A percentile compares a stretch with the other conserved stretches of the same genome.
Evolutionary conservation across 2,113 vertebrate genomes (phyloP).

Genomic region (Toxotes chatareus): DNA sequence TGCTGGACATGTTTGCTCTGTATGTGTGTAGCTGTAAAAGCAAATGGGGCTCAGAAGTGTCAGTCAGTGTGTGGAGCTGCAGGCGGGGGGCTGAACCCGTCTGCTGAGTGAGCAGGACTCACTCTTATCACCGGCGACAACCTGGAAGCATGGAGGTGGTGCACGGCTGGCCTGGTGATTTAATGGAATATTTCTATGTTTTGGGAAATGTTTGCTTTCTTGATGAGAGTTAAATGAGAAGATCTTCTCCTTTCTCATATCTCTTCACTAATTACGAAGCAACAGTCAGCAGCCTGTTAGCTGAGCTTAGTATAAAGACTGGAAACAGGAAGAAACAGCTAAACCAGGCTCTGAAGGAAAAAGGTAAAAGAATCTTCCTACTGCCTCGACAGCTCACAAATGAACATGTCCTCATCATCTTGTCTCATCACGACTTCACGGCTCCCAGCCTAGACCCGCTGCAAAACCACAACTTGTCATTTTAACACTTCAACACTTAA

Average conservation of each 20-base stretch:
- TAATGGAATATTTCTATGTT: background rate
- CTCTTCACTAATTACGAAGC: background rate
- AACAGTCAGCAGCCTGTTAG: background rate
- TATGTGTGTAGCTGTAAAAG: constrained; percentile 9
- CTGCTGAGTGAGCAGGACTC: constrained; percentile 41
- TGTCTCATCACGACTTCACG: too few species aligned
- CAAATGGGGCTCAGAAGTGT: constrained; percentile 32
- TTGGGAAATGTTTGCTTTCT: background rate
- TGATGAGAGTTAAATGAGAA: background rate
- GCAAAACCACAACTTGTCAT: background rate
- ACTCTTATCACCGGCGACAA: constrained; percentile 33
- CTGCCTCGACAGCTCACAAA: background rate
- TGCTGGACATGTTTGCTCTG: background rate
- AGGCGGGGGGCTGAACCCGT: constrained; percentile 52
- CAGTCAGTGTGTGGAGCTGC: constrained; percentile 37
- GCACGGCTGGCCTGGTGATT: background rate
- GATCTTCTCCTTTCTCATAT: background rate
- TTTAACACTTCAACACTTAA: constrained; percentile 1
- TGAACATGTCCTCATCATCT: background rate
- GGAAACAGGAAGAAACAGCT: too few species aligned
- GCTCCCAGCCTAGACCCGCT: background rate
- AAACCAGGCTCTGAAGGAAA: too few species aligned
- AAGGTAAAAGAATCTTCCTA: background rate
- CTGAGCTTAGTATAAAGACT: background rate
- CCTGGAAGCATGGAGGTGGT: constrained; percentile 1